Conservation (phyloP, 2,113 vertebrate species). For the Pomatorhinus ruficollis region DNA sequence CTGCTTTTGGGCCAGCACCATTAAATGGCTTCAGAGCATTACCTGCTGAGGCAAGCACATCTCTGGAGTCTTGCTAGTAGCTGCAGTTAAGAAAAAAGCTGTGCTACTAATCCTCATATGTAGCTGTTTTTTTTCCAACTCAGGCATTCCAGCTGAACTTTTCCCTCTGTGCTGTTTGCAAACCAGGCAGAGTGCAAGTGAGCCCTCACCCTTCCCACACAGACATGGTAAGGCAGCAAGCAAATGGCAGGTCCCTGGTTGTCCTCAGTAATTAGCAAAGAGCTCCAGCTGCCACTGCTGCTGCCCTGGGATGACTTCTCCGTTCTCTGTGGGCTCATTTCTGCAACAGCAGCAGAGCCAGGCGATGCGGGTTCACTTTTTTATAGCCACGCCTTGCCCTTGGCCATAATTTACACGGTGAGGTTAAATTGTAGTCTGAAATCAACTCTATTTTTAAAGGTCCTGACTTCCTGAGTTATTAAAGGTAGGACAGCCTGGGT, state of each 20-base stretch:
- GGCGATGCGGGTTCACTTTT: background rate
- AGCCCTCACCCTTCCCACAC: background rate
- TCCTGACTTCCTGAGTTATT: background rate
- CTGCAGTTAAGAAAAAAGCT: background rate
- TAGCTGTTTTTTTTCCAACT: background rate
- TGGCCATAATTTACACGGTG: fast-evolving
- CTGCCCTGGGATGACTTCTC: background rate
- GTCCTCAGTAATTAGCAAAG: background rate
- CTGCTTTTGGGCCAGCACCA: background rate
- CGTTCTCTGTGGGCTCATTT: background rate
- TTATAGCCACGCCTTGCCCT: background rate
- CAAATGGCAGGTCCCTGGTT: background rate
- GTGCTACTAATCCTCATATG: background rate
- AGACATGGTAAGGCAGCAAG: background rate
- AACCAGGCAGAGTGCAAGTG: fast-evolving
- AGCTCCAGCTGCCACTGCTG: background rate
- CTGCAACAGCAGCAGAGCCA: background rate
- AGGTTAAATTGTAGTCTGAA: background rate
- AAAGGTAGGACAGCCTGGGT: background rate
- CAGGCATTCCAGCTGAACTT: background rate
- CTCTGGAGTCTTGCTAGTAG: background rate
- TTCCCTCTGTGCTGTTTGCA: background rate
- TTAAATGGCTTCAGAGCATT: fast-evolving
- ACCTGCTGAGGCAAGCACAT: background rate
- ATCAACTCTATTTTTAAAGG: background rate